phyloP scores from a whole-genome alignment of 2,888 invertebrate species.

The Rhagophthalmus giganteus region DNA sequence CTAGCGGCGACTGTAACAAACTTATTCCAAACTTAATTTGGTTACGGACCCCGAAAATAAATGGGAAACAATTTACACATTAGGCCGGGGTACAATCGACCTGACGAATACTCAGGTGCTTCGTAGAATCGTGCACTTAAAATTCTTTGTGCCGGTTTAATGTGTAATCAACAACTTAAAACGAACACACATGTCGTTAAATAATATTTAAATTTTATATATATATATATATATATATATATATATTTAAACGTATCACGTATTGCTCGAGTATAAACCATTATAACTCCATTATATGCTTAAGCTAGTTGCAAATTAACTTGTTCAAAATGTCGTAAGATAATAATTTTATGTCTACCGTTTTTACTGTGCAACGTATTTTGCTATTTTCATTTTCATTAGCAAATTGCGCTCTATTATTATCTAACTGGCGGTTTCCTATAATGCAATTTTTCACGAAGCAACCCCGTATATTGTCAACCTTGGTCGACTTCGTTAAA shows the following conservation, averaged over 20 bases:
- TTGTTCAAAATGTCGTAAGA: background rate
- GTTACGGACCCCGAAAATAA: slow-evolving; percentile 40
- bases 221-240: slow-evolving; percentile 13
- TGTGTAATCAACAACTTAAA: slow-evolving; percentile 25
- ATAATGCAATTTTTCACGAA: no score
- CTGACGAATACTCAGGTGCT: slow-evolving; percentile 31
- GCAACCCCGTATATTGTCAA: no score
- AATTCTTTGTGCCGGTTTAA: slow-evolving; percentile 32
- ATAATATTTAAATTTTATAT: slow-evolving; percentile 16
- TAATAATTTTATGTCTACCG: background rate
- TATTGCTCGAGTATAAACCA: no score
- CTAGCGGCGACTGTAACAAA: slow-evolving; percentile 40
- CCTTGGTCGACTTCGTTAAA: no score
- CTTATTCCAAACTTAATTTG: slow-evolving; percentile 41
- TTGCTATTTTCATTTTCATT: no score
- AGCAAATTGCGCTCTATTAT: no score
- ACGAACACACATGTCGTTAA: slow-evolving; percentile 22
- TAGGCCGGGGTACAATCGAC: slow-evolving; percentile 29
- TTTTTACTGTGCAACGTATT: no score
- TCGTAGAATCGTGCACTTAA: slow-evolving; percentile 32
- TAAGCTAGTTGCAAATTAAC: no score
- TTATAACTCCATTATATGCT: no score
- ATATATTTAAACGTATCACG: slow-evolving; percentile 13
- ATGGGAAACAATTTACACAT: slow-evolving; percentile 42
- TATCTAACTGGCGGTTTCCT: no score